A percentile compares a stretch with the other conserved stretches of the same genome.
Evolutionary conservation across 2,888 invertebrate species (phyloP).

Genomic region (Oligia fasciuncula): DNA sequence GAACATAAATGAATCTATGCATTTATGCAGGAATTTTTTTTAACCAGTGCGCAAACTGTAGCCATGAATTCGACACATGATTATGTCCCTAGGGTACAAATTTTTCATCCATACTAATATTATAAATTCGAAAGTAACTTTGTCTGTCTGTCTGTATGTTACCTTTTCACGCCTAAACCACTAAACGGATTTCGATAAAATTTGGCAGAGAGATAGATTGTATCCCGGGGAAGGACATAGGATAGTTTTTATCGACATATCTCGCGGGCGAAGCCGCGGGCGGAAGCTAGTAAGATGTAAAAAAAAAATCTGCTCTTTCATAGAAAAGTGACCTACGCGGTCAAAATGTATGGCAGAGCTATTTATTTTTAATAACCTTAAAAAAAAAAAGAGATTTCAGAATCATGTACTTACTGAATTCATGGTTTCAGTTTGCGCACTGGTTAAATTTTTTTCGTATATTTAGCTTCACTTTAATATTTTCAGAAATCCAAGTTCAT

Average conservation of each 20-base stretch:
- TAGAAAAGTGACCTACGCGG: not conserved
- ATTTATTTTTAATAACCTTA: not conserved
- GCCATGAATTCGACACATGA: not conserved
- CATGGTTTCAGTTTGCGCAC: not conserved
- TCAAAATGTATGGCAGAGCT: not conserved
- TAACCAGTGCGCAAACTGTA: not conserved
- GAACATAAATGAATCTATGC: not conserved
- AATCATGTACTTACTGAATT: not conserved
- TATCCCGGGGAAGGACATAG: too few relatives aligned
- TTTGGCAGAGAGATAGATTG: too few relatives aligned
- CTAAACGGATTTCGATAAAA: too few relatives aligned
- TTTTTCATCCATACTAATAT: too few relatives aligned
- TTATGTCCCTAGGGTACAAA: not conserved
- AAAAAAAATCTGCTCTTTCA: not conserved
- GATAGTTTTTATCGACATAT: too few relatives aligned
- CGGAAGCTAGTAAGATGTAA: too few relatives aligned
- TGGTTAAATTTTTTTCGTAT: not conserved
- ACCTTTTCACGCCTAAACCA: too few relatives aligned
- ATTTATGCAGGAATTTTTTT: not conserved
- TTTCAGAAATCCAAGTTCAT: constrained; percentile 74
- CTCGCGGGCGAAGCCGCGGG: too few relatives aligned
- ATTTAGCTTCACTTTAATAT: constrained; percentile 6
- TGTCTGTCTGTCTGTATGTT: too few relatives aligned
- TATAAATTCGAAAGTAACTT: too few relatives aligned
- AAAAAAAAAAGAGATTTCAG: not conserved